Percentiles rank a stretch among this genome's conserved stretches.
Evolutionary conservation across 2,113 vertebrate species (phyloP).

Genomic region (Arothron firmamentum): DNA sequence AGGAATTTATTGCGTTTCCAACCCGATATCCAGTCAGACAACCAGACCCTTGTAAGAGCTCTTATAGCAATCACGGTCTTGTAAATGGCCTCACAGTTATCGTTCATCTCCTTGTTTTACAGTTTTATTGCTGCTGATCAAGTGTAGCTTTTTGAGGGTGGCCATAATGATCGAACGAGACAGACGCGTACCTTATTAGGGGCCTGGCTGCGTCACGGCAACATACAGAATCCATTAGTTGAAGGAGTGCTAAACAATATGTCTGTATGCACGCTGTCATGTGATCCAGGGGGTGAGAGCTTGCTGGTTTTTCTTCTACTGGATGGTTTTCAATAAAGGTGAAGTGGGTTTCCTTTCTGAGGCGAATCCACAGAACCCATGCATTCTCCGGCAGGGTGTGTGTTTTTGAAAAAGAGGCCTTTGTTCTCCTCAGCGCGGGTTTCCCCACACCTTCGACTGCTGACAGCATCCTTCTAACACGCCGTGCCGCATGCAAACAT

Average conservation of each 20-base stretch:
- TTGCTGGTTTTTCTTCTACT: slow-evolving; percentile 21
- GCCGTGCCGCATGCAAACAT: background rate
- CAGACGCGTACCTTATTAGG: slow-evolving; percentile 28
- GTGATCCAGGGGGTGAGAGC: background rate
- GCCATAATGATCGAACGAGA: background rate
- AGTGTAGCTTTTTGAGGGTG: slow-evolving; percentile 20
- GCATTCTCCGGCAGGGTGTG: slow-evolving; percentile 37
- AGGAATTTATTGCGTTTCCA: slow-evolving; percentile 20
- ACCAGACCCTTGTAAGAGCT: slow-evolving; percentile 18
- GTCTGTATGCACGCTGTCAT: background rate
- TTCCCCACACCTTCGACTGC: slow-evolving; percentile 33
- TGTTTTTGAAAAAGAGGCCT: slow-evolving; percentile 49
- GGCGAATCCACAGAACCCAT: slow-evolving; percentile 21
- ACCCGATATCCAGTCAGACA: slow-evolving; percentile 10
- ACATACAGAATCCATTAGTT: background rate
- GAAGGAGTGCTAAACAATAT: background rate
- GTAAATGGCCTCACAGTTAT: slow-evolving; percentile 20
- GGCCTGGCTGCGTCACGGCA: slow-evolving; percentile 1
- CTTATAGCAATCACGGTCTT: too few relatives aligned
- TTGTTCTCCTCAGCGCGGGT: slow-evolving; percentile 41
- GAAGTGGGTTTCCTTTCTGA: slow-evolving; percentile 40
- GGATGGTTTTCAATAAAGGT: slow-evolving; percentile 30
- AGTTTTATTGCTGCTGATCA: slow-evolving; percentile 7
- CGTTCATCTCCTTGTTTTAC: slow-evolving; percentile 23
- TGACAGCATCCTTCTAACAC: slow-evolving; percentile 29